Base-by-base conservation (phyloP, 1,140 invertebrate species). In the Mylabris phalerata region DNA sequence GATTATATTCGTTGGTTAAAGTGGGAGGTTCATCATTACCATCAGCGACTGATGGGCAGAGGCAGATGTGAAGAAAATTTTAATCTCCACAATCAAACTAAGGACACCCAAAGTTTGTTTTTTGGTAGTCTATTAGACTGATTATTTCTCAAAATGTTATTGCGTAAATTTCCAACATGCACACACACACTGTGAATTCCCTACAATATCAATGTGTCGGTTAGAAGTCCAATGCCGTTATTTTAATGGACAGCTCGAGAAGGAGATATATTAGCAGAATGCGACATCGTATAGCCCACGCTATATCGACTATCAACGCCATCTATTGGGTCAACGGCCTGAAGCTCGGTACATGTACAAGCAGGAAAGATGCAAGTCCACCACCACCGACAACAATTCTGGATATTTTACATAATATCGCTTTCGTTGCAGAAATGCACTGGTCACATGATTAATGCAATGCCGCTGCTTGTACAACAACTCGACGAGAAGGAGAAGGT, bases 11-110 rank as follows among this genome's bases (percentile, higher is more conserved):
- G 48, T 48, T 51, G 50, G 51, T 45, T 63, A 38, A 63, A 59
- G 64, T 65, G 64, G 61, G 64, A 65, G 57, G 64, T 58, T 63
- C 58, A 58, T 65, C 60, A 63, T 63, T 59, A 62, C 51, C 10
- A 42, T 42, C 50, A 44, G 27, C 32, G 52, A 43, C 50, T 57
- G 50, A 50, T 58, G 46, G 19, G 19, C 19, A 19, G 19, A 19
- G 19, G 19, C 19, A 19, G 19, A 19, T 19, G 19, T 19, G 19
- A 19, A 19, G 19, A 19, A 19, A 19, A 19, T 19, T 19, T 19
- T 19, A 19, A 19, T 19, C 19, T 19, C 19, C 19, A 19, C 19
- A 2, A 19, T 19, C 19, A 19, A 19, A 19, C 19, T 19, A 19
- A 19, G 19, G 19, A 19, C 19, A 19, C 19, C 19, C 19, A 19